Evolutionary conservation across 2,113 vertebrate genomes (phyloP), one percentile per base, ranked within the genome.

Genomic region (Amazona vittata): DNA sequence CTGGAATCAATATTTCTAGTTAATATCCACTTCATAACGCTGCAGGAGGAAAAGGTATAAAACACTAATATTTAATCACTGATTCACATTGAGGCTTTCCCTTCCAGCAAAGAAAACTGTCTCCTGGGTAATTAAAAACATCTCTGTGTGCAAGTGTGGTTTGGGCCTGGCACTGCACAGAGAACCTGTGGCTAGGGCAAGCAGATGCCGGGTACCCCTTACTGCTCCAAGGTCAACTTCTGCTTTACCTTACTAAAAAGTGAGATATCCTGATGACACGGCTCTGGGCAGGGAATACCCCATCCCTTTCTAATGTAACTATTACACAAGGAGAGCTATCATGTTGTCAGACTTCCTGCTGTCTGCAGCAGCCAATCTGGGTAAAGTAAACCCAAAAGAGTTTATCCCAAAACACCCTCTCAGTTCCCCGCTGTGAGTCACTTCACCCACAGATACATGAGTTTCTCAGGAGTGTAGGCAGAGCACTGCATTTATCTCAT

Each of bases 71-170:
- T 64, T 74, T 31, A 62, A 65, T 73, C 43, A 17, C 67, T 35
- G 59, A 25, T 59, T 76, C 21, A 49, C 31, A 22, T 2, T 15
- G 37, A 91, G 26, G 18, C 15, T 74, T 78, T 80, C 69, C 28
- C 19, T 37, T 65, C 43, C 50, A 22, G 74, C 64, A 74, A 22
- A 52, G 52, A 26, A 59, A 37, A 25, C 8, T 18, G 11, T n/a
- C 81, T 88, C 76, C 44, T 10, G 26, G 37, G 83, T 43, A 46
- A 91, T 68, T 84, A 77, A 77, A 87, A 20, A 5, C 52, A 15
- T 4, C 22, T 43, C 33, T 4, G 33, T 12, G 46, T 2, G 0
- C 3, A 43, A 25, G 47, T 2, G 15, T 21, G 13, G 22, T 26
- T 6, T 43, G 80, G 31, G 44, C 21, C 22, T 63, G 9, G 59